Evolutionary conservation across 2,797 vertebrate genomes (phyloP), one percentile per base, ranked within the genome.

Genomic region (Delichon dasypus): DNA sequence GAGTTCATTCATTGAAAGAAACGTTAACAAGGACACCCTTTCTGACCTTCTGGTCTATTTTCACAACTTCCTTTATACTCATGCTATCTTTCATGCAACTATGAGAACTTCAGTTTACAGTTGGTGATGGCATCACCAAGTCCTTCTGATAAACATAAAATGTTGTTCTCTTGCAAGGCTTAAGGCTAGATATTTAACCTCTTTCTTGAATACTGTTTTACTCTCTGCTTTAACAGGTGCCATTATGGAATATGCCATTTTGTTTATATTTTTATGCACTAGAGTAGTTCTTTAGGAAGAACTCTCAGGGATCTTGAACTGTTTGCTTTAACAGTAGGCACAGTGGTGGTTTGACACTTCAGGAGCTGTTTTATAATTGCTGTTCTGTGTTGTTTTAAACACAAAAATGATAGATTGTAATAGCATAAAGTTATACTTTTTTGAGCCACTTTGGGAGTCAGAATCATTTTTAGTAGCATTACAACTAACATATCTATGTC

Each of bases 71-170:
- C 17, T 88, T 77, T 81, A 32, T 38, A 27, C 23, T 81, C 18
- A 5, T 60, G 38, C 34, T 32, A 20, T 64, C 50, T 66, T 70
- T 64, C 51, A 29, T 67, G 44, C 36, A 77, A 10, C 22, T 90
- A 1, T 45, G 38, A 86, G 66, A 67, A 61, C 26, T 58, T 60
- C 21, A 58, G 23, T 75, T 74, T 71, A 38, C 55, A 71, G 27
- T 8, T 0, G 0, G 18, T 64, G 44, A 38, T 62, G 40, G 26
- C 54, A 38, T 54, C 7, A 7, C 10, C 11, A 34, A 22, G n/a
- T 84, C 62, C 36, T 90, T 60, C 53, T 84, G 53, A 62, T 70
- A 23, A 51, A 51, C 18, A 10, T 44, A 29, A 68, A 83, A 54
- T 61, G 23, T 55, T 64, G 30, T 47, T 53, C 30, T 76, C 5